A percentile compares a stretch with the other conserved stretches of the same genome.
phyloP scores from a whole-genome alignment of 2,113 vertebrate genomes.

The Oreochromis niloticus region DNA sequence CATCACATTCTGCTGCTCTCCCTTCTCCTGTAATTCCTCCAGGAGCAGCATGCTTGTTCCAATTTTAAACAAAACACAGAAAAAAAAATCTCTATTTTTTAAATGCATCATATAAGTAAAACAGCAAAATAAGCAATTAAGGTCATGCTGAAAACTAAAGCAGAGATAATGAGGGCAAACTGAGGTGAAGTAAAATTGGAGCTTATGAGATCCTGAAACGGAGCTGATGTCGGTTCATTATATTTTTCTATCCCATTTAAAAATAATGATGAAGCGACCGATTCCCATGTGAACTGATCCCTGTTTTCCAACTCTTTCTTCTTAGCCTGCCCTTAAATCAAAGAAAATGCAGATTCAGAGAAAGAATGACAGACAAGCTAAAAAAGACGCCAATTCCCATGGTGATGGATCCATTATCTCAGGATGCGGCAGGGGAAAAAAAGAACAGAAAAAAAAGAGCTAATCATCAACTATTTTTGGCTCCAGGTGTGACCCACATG shows the following conservation, averaged over 20 bases:
- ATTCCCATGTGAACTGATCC: not conserved
- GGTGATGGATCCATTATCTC: not conserved
- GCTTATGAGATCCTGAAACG: not conserved
- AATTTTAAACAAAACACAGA: conserved; percentile 3
- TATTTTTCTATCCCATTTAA: not conserved
- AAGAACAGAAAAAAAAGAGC: not conserved
- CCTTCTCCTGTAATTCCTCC: not conserved
- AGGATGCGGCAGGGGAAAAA: not conserved
- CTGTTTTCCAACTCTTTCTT: not conserved
- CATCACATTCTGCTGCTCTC: not conserved
- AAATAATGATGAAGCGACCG: conserved; percentile 6
- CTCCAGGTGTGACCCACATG: conserved; percentile 71
- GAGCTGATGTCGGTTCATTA: not conserved
- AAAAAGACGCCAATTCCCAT: not conserved
- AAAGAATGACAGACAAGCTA: not conserved
- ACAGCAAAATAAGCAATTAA: not conserved
- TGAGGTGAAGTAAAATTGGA: not conserved
- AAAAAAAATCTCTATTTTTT: not conserved
- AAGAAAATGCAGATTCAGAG: not conserved
- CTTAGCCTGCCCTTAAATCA: not conserved
- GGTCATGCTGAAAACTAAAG: not conserved
- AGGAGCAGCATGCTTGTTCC: not conserved
- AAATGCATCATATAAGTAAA: not conserved
- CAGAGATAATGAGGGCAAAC: not conserved
- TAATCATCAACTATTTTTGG: conserved; percentile 8